Conservation (phyloP, 1,140 invertebrate species). For the Atopsyche davidsoni region DNA sequence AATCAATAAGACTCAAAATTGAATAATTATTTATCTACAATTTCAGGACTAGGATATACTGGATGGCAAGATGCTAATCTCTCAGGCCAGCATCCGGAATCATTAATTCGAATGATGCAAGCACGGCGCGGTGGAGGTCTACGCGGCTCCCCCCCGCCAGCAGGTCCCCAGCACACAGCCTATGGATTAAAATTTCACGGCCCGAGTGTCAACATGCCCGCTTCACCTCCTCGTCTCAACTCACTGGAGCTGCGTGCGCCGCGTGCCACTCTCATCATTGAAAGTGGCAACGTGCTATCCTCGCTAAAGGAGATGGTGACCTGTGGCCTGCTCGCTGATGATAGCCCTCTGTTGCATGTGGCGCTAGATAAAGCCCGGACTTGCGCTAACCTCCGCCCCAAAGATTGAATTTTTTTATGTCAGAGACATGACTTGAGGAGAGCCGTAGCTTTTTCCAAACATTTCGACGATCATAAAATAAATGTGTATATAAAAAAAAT, state of each 20-base stretch:
- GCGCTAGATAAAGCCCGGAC: no score
- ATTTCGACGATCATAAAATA: no score
- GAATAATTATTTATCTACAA: no score
- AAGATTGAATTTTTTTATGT: no score
- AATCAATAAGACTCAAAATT: no score
- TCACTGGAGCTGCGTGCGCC: not conserved
- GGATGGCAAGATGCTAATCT: conserved; percentile 6
- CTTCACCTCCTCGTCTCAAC: no score
- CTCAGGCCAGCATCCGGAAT: not conserved
- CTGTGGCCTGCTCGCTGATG: not conserved
- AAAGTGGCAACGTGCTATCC: not conserved
- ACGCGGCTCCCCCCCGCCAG: not conserved
- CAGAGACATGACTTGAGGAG: no score
- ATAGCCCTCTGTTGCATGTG: no score
- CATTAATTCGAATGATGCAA: not conserved
- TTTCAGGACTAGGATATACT: no score
- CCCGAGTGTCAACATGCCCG: not conserved
- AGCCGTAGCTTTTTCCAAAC: no score
- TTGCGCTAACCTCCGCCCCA: no score
- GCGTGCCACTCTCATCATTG: not conserved
- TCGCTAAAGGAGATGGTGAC: not conserved
- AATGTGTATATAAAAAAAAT: no score
- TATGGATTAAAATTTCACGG: not conserved
- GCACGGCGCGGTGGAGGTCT: not conserved
- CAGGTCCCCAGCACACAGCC: not conserved